Conservation (phyloP, 1,140 invertebrate genomes). For the Mactra quadrangularis region DNA sequence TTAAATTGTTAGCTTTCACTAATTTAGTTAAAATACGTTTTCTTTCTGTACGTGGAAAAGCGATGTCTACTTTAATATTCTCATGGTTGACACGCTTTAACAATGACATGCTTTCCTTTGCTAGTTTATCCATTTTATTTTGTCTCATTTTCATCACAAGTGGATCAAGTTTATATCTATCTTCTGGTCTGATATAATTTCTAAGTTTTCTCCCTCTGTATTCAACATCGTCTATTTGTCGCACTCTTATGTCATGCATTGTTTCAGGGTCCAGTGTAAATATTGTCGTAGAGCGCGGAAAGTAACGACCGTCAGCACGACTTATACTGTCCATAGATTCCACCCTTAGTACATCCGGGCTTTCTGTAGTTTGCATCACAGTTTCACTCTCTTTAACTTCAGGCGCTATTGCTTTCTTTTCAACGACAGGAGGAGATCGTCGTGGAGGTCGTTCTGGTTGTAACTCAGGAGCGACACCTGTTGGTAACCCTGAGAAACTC, state of each 20-base stretch:
- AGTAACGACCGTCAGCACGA: background rate
- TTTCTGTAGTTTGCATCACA: background rate
- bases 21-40: conserved; percentile 46
- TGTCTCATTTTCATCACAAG: conserved; percentile 47
- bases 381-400: background rate
- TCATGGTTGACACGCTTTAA: conserved; percentile 50
- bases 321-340: background rate
- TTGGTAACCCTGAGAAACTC: conserved; percentile 11
- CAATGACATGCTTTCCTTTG: conserved; percentile 36
- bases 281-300: background rate
- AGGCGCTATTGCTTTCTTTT: too few species aligned
- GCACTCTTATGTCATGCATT: conserved; percentile 6
- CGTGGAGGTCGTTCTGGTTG: background rate
- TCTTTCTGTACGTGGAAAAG: conserved; percentile 45
- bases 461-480: background rate
- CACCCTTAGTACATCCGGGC: background rate
- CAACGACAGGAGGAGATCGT: background rate
- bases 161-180: conserved; percentile 51
- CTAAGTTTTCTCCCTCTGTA: conserved; percentile 25
- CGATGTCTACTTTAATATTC: conserved; percentile 50
- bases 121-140: conserved; percentile 54
- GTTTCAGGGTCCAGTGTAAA: conserved; percentile 43
- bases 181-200: conserved; percentile 51
- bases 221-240: background rate
- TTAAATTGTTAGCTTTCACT: conserved; percentile 31